Conservation (phyloP, 1,140 invertebrate species). For the Penaeus chinensis region DNA sequence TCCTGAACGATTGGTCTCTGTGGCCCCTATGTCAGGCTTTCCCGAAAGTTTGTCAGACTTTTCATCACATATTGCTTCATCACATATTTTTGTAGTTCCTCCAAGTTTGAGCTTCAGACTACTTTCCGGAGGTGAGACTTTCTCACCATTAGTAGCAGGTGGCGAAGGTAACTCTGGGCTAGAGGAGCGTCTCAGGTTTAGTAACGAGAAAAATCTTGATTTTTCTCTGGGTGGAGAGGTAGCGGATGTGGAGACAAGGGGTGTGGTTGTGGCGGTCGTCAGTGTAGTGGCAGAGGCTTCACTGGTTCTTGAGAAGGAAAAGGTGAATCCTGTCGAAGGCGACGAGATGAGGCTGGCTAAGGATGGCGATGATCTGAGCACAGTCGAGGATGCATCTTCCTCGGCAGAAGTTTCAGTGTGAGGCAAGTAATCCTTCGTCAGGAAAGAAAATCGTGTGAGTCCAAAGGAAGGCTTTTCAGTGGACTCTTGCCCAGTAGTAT, state of each 20-base stretch:
- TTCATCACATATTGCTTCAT: constrained; percentile 38
- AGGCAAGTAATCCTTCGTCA: constrained; percentile 63
- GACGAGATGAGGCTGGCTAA: constrained; percentile 48
- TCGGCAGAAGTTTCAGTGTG: constrained; percentile 27
- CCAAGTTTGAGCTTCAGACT: constrained; percentile 34
- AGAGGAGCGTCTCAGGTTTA: constrained; percentile 54
- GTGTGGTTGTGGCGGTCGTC: constrained; percentile 57
- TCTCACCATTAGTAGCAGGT: constrained; percentile 24
- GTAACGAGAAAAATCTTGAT: constrained; percentile 61
- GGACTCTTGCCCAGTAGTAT: constrained; percentile 6
- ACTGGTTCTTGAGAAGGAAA: constrained; percentile 55
- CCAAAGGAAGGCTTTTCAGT: constrained; percentile 41
- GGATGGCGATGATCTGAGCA: constrained; percentile 28
- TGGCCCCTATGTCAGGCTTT: constrained; percentile 38
- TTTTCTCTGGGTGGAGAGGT: constrained; percentile 49
- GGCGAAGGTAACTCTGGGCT: constrained; percentile 45
- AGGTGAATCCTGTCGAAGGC: constrained; percentile 54
- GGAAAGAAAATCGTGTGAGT: constrained; percentile 62
- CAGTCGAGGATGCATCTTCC: constrained; percentile 21
- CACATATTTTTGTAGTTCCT: constrained; percentile 43
- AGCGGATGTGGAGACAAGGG: constrained; percentile 38
- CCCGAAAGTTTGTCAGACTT: constrained; percentile 45
- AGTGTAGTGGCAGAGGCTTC: constrained; percentile 56
- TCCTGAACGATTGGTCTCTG: constrained; percentile 55
- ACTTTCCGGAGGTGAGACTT: constrained; percentile 43